phyloP scores from a whole-genome alignment of 2,797 vertebrate genomes.

The Oreochromis mossambicus region DNA sequence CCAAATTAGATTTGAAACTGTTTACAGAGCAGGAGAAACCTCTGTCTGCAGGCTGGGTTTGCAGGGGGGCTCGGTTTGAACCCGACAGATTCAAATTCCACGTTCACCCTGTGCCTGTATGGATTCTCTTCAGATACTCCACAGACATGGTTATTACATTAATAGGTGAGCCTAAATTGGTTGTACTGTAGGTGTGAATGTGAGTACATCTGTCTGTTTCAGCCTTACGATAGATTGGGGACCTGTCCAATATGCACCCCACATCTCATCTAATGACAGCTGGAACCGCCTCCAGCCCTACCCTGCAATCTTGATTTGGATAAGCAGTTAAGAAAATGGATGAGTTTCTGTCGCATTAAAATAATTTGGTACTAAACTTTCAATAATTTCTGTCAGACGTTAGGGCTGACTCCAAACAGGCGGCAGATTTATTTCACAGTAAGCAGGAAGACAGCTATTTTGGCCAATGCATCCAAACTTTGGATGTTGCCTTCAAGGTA shows the following conservation, averaged over 20 bases:
- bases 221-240: neutral
- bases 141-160: neutral
- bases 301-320: neutral
- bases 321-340: neutral
- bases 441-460: neutral
- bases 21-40: neutral
- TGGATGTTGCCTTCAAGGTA: neutral
- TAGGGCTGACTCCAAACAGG: neutral
- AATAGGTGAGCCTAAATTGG: neutral
- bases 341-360: neutral
- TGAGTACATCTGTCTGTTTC: neutral
- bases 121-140: neutral
- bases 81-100: neutral
- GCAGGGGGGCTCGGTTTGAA: neutral
- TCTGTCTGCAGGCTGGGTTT: neutral
- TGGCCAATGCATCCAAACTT: neutral
- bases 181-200: neutral
- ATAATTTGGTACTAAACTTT: neutral
- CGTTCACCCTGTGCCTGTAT: neutral
- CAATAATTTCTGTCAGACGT: neutral
- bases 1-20: neutral
- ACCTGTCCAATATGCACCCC: neutral
- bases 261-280: neutral
- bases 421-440: neutral
- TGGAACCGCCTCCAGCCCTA: neutral